Evolutionary conservation across 2,113 vertebrate genomes (phyloP).

Genomic region (Lasiurus borealis): DNA sequence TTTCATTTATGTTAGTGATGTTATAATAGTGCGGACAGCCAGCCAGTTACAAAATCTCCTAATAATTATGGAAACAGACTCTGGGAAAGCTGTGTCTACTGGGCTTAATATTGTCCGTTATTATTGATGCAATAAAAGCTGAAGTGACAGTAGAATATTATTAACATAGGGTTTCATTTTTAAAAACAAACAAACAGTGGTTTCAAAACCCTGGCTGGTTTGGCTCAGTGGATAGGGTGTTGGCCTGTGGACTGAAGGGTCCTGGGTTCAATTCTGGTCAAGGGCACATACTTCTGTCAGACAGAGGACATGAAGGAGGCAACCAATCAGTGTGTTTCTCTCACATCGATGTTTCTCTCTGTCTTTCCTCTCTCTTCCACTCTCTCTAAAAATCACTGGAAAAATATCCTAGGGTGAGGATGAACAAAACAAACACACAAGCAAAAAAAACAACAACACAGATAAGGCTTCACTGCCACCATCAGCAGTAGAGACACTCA

Average conservation of each 20-base stretch:
- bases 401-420: too few species aligned
- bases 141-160: neutral
- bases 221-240: too few species aligned
- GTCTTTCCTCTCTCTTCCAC: too few species aligned
- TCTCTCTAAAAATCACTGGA: too few species aligned
- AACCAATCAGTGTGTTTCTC: too few species aligned
- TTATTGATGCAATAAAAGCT: neutral
- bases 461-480: neutral
- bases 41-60: neutral
- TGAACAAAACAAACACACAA: too few species aligned
- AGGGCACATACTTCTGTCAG: too few species aligned
- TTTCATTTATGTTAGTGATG: neutral
- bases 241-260: too few species aligned
- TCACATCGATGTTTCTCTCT: too few species aligned
- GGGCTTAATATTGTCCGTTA: neutral
- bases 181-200: neutral
- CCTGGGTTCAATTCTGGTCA: too few species aligned
- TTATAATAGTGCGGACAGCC: neutral
- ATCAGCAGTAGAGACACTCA: neutral
- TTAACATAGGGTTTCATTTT: neutral
- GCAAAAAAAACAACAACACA: too few species aligned
- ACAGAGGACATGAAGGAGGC: too few species aligned
- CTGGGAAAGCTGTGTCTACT: neutral
- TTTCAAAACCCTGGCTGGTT: neutral
- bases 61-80: neutral